Percentiles rank a stretch among this genome's conserved stretches.
Evolutionary conservation across 2,888 invertebrate species (phyloP).

Genomic region (Nemotelus pantherinus): DNA sequence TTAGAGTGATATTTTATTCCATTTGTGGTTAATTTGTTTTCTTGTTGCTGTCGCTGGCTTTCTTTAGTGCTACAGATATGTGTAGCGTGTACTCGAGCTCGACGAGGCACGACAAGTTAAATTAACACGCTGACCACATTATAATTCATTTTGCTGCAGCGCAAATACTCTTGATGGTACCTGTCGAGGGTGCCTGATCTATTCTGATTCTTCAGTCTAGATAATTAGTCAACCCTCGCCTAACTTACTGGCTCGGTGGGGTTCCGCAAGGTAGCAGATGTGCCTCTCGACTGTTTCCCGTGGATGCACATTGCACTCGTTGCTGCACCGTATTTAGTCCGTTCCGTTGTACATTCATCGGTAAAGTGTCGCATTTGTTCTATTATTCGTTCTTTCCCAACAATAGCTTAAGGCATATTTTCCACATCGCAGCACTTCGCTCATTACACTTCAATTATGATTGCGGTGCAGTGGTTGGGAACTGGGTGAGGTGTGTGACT

Average conservation of each 20-base stretch:
- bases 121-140: conserved; percentile 43
- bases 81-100: neutral
- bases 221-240: conserved; percentile 35
- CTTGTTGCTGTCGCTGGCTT: neutral
- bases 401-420: conserved; percentile 42
- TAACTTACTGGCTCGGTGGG: neutral
- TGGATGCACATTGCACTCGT: neutral
- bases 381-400: conserved; percentile 21
- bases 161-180: conserved; percentile 16
- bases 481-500: too few relatives aligned
- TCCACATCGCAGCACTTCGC: conserved; percentile 30
- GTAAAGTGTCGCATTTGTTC: conserved; percentile 42
- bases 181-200: conserved; percentile 3
- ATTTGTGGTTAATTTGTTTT: neutral
- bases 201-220: conserved; percentile 1
- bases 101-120: neutral
- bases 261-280: conserved; percentile 41
- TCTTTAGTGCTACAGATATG: too few relatives aligned
- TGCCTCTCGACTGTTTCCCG: conserved; percentile 23
- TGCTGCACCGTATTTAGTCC: neutral
- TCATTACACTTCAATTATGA: conserved; percentile 36
- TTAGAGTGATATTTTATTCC: neutral
- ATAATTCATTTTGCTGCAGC: conserved; percentile 28
- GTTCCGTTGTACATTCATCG: neutral
- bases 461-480: neutral